Base-by-base conservation (phyloP, 2,888 invertebrate species). In the Morpho achilles region DNA sequence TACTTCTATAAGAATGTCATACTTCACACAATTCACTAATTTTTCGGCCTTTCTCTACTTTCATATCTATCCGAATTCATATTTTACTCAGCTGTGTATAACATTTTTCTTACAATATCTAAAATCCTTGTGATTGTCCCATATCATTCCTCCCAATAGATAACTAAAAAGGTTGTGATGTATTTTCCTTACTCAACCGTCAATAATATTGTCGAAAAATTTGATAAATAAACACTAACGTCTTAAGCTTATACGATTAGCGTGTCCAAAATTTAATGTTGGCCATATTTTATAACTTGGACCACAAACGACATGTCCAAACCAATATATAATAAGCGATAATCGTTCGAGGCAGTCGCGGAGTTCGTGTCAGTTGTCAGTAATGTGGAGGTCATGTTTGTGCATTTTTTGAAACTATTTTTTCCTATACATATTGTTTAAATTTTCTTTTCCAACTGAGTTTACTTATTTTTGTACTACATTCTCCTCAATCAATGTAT, bases 271-370 rank as follows among this genome's bases (percentile, higher is more conserved):
- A 39, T 5, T 32, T 32, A 32, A 32, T 32, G 16, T 16, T 43
- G 40, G n/a, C 40, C 48, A 54, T 32, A 63, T 65, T 71, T 66
- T 61, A 51, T 71, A 53, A 67, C 72, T 79, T 72, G 62, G 46
- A 60, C 61, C 63, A 67, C 71, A 57, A 8, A 65, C 60, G 39
- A 61, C 62, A 72, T 72, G 70, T 74, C 69, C 72, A 70, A 70
- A 76, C 73, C 80, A 82, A 80, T 82, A 77, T 80, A 77, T 81
- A 80, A 82, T 80, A 80, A 75, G 76, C 59, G 52, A 64, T 61
- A 67, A 65, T 65, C 58, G 56, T 60, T 72, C 70, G 68, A 72
- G 64, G 68, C 77, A 78, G 75, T 76, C 75, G 71, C 72, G 72
- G 68, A 73, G 74, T 79, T 82, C 80, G 79, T 82, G 84, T 86